Evolutionary conservation across 2,113 vertebrate species (phyloP), one percentile per base, ranked within the genome.

Genomic region (Corythornis cristatus): DNA sequence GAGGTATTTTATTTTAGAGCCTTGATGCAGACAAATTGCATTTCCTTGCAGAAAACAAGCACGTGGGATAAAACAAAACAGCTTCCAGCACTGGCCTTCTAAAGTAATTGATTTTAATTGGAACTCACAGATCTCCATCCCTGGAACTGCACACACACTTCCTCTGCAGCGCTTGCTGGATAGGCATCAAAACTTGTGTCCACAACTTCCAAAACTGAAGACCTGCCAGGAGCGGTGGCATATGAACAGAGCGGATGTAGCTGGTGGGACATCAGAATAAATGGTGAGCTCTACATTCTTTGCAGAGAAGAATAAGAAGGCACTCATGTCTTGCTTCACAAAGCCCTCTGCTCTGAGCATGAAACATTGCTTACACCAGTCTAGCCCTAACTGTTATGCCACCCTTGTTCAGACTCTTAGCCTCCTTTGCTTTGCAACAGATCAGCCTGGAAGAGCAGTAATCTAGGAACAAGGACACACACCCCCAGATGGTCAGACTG

Each of bases 271-370:
- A 43, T 15, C 13, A 66, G 68, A 66, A 12, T 9, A 15, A 22
- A 7, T 8, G 18, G 60, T 74, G 67, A 77, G 3, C 3, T 61
- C 15, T 12, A 16, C 37, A 66, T 72, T 22, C 25, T 57, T 22
- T 22, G 20, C 28, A 58, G 67, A 58, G 53, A 29, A 72, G 21
- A 31, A 18, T 3, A 11, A 33, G 37, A 35, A 40, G 42, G 15
- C 23, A 35, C 6, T 60, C 11, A 3, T 3, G 15, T 37, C 33
- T 48, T 4, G 2, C 17, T 48, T 58, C 35, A 56, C 1, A 1
- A 76, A 26, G 33, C 3, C 0, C 14, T 3, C 17, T 58, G 22
- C 31, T 83, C 54, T n/a, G 33, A 72, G 31, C 7, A 4, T 9
- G 15, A 85, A 37, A 15, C 8, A 5, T 10, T 65, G 53, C 67